A percentile compares a stretch with the other conserved stretches of the same genome.
Conservation (phyloP, 2,113 vertebrate species). For the Dromas ardeola region DNA sequence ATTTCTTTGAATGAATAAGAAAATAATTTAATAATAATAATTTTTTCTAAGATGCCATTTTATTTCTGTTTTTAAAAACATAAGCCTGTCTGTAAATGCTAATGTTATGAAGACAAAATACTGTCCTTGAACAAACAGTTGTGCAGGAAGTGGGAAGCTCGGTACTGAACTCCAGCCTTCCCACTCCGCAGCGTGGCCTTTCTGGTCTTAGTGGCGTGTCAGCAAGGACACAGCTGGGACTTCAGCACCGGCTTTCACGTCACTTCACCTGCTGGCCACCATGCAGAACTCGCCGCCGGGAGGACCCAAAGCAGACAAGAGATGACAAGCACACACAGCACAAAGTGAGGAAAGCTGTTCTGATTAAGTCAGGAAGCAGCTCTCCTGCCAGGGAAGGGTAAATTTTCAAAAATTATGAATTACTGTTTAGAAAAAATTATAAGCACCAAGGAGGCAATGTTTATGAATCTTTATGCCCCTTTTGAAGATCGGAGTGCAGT, state of each 20-base stretch:
- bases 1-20: neutral
- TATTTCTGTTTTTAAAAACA: neutral
- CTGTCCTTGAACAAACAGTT: neutral
- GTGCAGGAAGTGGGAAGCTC: neutral
- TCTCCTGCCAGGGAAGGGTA: neutral
- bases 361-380: neutral
- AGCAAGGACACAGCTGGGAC: neutral
- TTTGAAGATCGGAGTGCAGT: neutral
- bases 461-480: neutral
- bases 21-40: neutral
- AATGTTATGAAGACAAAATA: neutral
- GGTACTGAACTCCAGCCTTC: neutral
- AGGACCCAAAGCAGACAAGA: neutral
- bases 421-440: neutral
- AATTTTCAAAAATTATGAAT: neutral
- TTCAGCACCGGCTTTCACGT: neutral
- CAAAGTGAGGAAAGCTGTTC: neutral
- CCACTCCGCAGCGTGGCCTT: neutral
- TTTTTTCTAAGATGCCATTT: neutral
- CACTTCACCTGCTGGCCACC: neutral
- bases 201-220: neutral
- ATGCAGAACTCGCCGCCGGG: neutral
- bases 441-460: neutral
- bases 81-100: neutral
- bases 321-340: neutral